Evolutionary conservation across 2,113 vertebrate genomes (phyloP).

Genomic region (Propithecus coquereli): DNA sequence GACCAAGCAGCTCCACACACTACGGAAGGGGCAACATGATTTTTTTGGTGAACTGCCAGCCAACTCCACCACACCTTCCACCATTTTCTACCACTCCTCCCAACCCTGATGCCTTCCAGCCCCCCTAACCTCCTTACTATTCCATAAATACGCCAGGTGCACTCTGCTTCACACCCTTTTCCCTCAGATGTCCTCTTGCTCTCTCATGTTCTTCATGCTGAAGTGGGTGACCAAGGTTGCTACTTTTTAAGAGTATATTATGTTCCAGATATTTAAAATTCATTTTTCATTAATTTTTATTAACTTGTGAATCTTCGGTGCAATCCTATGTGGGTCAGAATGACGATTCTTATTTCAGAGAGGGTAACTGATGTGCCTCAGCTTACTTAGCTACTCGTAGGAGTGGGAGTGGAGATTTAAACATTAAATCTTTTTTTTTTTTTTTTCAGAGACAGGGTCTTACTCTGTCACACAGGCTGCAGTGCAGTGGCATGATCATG

Average conservation of each 20-base stretch:
- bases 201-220: not conserved
- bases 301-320: not conserved
- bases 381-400: not conserved
- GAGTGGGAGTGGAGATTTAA: not conserved
- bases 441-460: no score
- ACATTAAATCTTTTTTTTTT: not conserved
- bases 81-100: not conserved
- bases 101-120: not conserved
- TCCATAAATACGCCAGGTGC: not conserved
- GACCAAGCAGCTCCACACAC: not conserved
- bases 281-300: not conserved
- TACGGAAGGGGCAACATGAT: not conserved
- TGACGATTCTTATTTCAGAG: not conserved
- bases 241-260: not conserved
- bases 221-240: not conserved
- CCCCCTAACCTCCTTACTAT: not conserved
- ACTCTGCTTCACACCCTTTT: not conserved
- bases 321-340: not conserved
- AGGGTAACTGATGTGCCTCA: not conserved
- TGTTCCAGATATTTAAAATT: constrained; percentile 9
- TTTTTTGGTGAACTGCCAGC: not conserved
- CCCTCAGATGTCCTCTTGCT: not conserved
- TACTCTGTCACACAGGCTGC: no score
- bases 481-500: no score
- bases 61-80: not conserved